Evolutionary conservation across 2,113 vertebrate species (phyloP).

Genomic region (Alectura lathami): DNA sequence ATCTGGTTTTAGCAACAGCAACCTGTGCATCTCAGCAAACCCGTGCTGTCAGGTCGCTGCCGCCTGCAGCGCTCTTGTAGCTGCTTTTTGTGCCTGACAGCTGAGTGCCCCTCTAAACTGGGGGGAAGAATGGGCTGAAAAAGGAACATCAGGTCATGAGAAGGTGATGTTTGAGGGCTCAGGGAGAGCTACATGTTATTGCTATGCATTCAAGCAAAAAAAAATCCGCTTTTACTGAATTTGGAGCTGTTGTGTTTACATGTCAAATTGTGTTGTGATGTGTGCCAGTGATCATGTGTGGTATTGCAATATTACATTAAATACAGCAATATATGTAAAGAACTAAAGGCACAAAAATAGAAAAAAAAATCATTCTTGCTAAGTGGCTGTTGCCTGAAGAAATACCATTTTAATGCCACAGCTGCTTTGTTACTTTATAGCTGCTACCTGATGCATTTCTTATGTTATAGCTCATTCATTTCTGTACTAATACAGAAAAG

Average conservation of each 20-base stretch:
- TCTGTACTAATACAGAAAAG: neutral
- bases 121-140: neutral
- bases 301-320: neutral
- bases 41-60: neutral
- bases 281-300: neutral
- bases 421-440: neutral
- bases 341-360: neutral
- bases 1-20: conserved; percentile 34
- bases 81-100: neutral
- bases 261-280: fast-evolving
- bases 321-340: neutral
- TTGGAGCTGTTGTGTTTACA: neutral
- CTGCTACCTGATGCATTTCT: neutral
- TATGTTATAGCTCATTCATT: neutral
- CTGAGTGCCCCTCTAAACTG: neutral
- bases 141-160: neutral
- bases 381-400: neutral
- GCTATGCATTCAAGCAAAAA: neutral
- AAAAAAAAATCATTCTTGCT: neutral
- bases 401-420: neutral
- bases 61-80: neutral
- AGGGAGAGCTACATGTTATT: neutral
- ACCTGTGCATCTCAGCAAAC: neutral
- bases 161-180: neutral
- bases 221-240: neutral